These are phyloP conservation scores for Lasioglossum morio DNA, from an alignment of 2,888 invertebrate species.

Conservation along the genomic window DNA sequence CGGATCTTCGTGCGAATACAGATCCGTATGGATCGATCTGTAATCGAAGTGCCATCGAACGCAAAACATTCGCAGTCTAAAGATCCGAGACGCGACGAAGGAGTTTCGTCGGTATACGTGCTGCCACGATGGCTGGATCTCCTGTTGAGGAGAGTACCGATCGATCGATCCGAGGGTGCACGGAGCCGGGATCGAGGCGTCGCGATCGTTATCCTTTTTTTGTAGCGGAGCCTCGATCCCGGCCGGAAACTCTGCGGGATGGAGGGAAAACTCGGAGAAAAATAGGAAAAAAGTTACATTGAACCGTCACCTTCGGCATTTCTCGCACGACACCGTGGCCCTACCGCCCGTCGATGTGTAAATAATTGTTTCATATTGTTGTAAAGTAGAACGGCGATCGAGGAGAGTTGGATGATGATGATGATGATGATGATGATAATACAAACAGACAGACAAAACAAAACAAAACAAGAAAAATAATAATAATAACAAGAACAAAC, in stretches of 20 bases:
- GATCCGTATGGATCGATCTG: neutral
- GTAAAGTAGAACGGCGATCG: conserved; percentile 64
- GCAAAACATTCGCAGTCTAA: neutral
- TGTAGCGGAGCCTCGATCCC: conserved; percentile 25
- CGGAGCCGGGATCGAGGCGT: conserved; percentile 15
- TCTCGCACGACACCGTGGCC: conserved; percentile 51
- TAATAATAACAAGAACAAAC: conserved; percentile 38
- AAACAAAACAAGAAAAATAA: conserved; percentile 3
- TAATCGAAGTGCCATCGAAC: neutral
- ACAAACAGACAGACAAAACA: neutral
- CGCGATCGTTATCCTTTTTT: neutral
- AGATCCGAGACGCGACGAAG: neutral
- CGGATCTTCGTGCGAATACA: neutral
- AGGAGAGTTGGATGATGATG: conserved; percentile 47
- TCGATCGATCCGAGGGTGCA: neutral
- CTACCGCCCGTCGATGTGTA: conserved; percentile 69
- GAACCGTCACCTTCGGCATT: conserved; percentile 34
- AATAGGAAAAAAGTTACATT: neutral
- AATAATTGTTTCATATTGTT: conserved; percentile 72
- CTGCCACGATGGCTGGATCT: neutral
- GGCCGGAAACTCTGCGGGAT: conserved; percentile 7
- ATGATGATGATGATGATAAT: conserved; percentile 19
- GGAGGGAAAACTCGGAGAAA: neutral
- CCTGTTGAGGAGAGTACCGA: neutral
- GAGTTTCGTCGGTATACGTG: neutral